Base-by-base conservation (phyloP, 2,888 invertebrate species). In the Pherbina coryleti region DNA sequence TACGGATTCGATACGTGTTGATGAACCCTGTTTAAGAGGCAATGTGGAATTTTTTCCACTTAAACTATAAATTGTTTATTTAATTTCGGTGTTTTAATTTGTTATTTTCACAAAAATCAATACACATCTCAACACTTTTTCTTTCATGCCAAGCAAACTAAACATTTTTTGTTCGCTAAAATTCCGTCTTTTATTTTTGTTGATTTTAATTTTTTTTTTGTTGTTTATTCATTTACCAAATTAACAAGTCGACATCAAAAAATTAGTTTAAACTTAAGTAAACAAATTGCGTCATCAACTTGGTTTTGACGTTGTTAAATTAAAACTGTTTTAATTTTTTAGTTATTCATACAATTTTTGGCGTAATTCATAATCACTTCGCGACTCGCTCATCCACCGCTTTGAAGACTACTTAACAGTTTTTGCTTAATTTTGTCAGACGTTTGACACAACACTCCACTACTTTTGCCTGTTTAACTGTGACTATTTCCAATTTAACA, bases 391-490 rank as follows among this genome's bases (percentile, higher is more conserved):
- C 25, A 28, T 28, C 14, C 3, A 28, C 28, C 11, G 25, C 11
- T 11, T 25, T 11, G 60, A 5, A 9, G 14, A 60, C 14, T 60
- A 28, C 60, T 60, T 5, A 22, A 22, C 22, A 25, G 9, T 57
- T 22, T 28, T 9, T 14, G 11, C 2, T 60, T 60, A 28, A 28
- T 19, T 28, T 22, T 5, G 9, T 28, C 28, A 9, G 9, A 11
- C 25, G 25, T 5, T 14, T 25, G 25, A 34, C 75, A 76, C 75
- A n/a, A n/a, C n/a, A n/a, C n/a, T n/a, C 77, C 80, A 17, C 57
- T 51, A 64, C 28, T 60, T 67, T 25, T 67, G 28, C 71, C 69
- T 75, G 80, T 73, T 75, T 44, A 37, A 44, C 72, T 78, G 72
- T 51, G 64, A 80, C 80, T 80, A 78, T 60, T 73, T 70, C 55